Evolutionary conservation across 2,888 invertebrate genomes (phyloP).

Genomic region (Salpingus planirostris): DNA sequence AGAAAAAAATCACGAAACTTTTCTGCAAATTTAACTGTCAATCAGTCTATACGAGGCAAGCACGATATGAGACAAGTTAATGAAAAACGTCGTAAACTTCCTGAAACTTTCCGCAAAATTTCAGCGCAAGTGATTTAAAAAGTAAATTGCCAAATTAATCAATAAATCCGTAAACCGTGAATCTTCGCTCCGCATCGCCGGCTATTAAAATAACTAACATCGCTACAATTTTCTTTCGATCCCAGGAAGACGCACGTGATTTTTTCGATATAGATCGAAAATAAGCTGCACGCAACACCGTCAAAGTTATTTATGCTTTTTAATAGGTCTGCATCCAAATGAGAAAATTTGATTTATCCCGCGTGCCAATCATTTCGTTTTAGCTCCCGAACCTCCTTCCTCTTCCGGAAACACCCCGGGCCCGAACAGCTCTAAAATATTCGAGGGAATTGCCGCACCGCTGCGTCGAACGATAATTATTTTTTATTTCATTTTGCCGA

Average conservation of each 20-base stretch:
- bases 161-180: conserved; percentile 8
- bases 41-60: conserved; percentile 5
- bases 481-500: too few species aligned
- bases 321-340: conserved; percentile 10
- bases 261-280: conserved; percentile 1
- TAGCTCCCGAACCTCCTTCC: too few species aligned
- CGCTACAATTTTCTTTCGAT: conserved; percentile 4
- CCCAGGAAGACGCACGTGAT: not conserved
- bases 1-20: too few species aligned
- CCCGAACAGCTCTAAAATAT: too few species aligned
- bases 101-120: conserved; percentile 5
- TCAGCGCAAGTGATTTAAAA: conserved; percentile 7
- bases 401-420: too few species aligned
- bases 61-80: conserved; percentile 7
- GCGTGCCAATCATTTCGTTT: too few species aligned
- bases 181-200: conserved; percentile 2
- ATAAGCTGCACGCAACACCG: conserved; percentile 10
- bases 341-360: conserved; percentile 9
- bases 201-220: conserved; percentile 10
- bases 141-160: conserved; percentile 11
- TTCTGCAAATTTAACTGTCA: conserved; percentile 4
- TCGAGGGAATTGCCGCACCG: too few species aligned
- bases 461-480: too few species aligned
- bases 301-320: conserved; percentile 10
- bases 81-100: conserved; percentile 12